Percentiles rank a stretch among this genome's conserved stretches.
Evolutionary conservation across 2,888 invertebrate species (phyloP).

Genomic region (Rhabditophanes sp.): DNA sequence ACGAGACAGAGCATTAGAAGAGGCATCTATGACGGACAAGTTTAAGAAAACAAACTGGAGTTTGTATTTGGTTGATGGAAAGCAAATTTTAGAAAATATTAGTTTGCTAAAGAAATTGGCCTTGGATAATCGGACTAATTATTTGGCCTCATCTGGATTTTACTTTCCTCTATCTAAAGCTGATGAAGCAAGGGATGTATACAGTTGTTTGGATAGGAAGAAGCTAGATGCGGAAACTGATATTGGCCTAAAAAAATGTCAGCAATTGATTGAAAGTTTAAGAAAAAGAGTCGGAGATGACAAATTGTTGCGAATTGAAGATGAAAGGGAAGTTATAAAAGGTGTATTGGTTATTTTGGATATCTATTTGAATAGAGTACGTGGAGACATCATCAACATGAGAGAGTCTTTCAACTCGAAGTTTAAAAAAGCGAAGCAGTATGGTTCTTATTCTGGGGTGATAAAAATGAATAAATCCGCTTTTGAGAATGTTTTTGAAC

Average conservation of each 20-base stretch:
- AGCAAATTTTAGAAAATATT: constrained; percentile 13
- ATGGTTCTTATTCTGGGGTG: too few relatives aligned
- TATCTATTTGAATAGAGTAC: constrained; percentile 13
- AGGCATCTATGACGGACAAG: background rate
- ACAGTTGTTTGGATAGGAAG: constrained; percentile 15
- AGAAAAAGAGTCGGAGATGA: constrained; percentile 11
- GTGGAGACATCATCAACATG: too few relatives aligned
- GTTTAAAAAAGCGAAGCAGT: too few relatives aligned
- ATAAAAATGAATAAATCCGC: too few relatives aligned
- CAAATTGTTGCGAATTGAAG: constrained; percentile 9
- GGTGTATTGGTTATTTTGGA: constrained; percentile 11
- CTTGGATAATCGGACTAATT: constrained; percentile 16
- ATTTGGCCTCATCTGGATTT: constrained; percentile 15
- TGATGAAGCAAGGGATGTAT: too few relatives aligned
- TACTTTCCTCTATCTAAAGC: too few relatives aligned
- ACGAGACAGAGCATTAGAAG: constrained; percentile 6
- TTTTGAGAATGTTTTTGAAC: too few relatives aligned
- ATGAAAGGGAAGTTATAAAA: constrained; percentile 15
- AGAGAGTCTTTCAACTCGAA: too few relatives aligned
- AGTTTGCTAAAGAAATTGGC: constrained; percentile 17
- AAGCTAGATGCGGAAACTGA: constrained; percentile 19
- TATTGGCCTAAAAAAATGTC: constrained; percentile 16
- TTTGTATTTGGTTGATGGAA: constrained; percentile 12
- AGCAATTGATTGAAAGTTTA: constrained; percentile 11
- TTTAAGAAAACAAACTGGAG: constrained; percentile 11